phyloP scores from a whole-genome alignment of 2,888 invertebrate species.

The Erebia epiphron region DNA sequence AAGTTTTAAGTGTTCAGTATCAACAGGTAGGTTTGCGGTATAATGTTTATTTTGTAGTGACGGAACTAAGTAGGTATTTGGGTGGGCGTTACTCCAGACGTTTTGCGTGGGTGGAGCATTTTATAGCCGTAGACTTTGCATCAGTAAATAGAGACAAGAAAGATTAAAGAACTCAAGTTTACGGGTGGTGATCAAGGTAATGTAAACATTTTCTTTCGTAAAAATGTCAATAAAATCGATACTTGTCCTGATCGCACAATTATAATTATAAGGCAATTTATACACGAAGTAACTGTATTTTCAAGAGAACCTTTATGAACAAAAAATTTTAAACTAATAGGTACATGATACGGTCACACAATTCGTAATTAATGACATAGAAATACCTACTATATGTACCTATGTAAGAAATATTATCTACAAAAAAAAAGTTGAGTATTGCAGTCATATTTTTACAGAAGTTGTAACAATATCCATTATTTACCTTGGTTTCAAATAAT shows the following conservation, averaged over 20 bases:
- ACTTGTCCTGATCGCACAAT: not conserved
- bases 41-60: conserved; percentile 50
- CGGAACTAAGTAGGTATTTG: conserved; percentile 36
- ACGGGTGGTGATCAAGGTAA: not conserved
- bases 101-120: conserved; percentile 66
- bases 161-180: conserved; percentile 2
- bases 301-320: too few species aligned
- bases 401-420: too few species aligned
- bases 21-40: conserved; percentile 67
- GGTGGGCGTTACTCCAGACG: conserved; percentile 76
- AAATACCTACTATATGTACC: too few species aligned
- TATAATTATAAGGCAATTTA: not conserved
- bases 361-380: too few species aligned
- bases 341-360: too few species aligned
- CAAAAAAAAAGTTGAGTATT: too few species aligned
- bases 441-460: too few species aligned
- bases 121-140: conserved; percentile 56
- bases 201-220: not conserved
- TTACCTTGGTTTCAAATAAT: too few species aligned
- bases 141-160: conserved; percentile 57
- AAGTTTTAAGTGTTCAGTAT: conserved; percentile 45
- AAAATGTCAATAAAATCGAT: conserved; percentile 3
- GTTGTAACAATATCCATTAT: too few species aligned
- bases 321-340: too few species aligned
- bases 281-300: not conserved